These are phyloP conservation scores for Dicerorhinus sumatrensis DNA, from an alignment of 2,113 vertebrate genomes.

Conservation along the genomic window DNA sequence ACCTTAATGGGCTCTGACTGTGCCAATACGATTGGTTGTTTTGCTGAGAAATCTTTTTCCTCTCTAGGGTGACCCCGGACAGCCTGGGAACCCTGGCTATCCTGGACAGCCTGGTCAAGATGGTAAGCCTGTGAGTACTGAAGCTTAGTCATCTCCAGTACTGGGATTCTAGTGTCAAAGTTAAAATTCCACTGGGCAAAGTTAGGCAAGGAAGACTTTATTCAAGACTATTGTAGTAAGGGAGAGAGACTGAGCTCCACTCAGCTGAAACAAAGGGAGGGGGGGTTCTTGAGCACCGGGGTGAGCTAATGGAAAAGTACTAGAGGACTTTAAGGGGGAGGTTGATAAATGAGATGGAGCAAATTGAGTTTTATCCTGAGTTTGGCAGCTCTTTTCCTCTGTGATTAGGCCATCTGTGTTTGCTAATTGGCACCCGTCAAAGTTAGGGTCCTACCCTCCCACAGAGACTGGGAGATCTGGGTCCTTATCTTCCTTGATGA, in stretches of 20 bases:
- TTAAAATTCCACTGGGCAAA: not conserved
- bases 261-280: not conserved
- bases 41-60: slow-evolving; percentile 46
- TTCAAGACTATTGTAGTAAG: not conserved
- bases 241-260: not conserved
- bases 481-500: not conserved
- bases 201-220: not conserved
- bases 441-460: not conserved
- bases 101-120: slow-evolving; percentile 97
- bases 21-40: not conserved
- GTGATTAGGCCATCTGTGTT: not conserved
- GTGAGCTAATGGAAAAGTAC: not conserved
- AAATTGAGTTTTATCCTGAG: not conserved
- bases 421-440: not conserved
- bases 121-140: slow-evolving; percentile 99
- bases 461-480: not conserved
- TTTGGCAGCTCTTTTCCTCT: not conserved
- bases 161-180: slow-evolving; percentile 73
- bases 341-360: not conserved
- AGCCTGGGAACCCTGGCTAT: slow-evolving; percentile 90
- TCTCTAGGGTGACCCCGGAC: slow-evolving; percentile 93
- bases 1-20: not conserved
- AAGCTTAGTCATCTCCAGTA: slow-evolving; percentile 90
- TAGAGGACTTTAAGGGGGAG: not conserved
- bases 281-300: not conserved